phyloP scores from a whole-genome alignment of 2,888 invertebrate species.

The Lomographa bimaculata region DNA sequence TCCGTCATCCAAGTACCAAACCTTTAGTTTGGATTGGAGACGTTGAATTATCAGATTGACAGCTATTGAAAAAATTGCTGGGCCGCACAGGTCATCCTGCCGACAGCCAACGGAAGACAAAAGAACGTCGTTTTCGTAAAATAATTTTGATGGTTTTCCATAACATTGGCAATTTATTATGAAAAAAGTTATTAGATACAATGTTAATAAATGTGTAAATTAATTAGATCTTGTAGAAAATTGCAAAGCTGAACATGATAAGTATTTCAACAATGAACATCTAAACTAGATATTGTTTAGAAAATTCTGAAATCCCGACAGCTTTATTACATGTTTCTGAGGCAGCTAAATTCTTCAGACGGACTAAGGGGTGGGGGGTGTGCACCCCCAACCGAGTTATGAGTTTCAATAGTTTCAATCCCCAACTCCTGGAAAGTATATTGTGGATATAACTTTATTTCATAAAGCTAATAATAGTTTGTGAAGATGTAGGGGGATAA shows the following conservation, averaged over 20 bases:
- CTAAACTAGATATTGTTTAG: slow-evolving; percentile 5
- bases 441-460: slow-evolving; percentile 18
- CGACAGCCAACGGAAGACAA: too few relatives aligned
- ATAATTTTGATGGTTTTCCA: too few relatives aligned
- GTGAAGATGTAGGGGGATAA: slow-evolving; percentile 7
- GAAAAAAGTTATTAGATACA: too few relatives aligned
- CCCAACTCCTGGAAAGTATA: slow-evolving; percentile 5
- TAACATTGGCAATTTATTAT: too few relatives aligned
- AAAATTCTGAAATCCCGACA: slow-evolving; percentile 16
- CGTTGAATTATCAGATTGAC: too few relatives aligned
- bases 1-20: too few relatives aligned
- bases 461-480: slow-evolving; percentile 24
- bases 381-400: slow-evolving; percentile 24
- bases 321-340: slow-evolving; percentile 15
- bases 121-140: too few relatives aligned
- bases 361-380: slow-evolving; percentile 1
- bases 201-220: too few relatives aligned
- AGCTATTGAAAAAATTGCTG: too few relatives aligned
- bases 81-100: too few relatives aligned
- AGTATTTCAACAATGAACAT: neutral
- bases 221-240: too few relatives aligned
- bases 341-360: slow-evolving; percentile 19
- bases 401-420: slow-evolving; percentile 23
- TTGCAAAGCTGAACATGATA: neutral
- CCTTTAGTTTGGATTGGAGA: too few relatives aligned